Evolutionary conservation across 2,888 invertebrate species (phyloP).

Genomic region (Hirtodrosophila histrioides): DNA sequence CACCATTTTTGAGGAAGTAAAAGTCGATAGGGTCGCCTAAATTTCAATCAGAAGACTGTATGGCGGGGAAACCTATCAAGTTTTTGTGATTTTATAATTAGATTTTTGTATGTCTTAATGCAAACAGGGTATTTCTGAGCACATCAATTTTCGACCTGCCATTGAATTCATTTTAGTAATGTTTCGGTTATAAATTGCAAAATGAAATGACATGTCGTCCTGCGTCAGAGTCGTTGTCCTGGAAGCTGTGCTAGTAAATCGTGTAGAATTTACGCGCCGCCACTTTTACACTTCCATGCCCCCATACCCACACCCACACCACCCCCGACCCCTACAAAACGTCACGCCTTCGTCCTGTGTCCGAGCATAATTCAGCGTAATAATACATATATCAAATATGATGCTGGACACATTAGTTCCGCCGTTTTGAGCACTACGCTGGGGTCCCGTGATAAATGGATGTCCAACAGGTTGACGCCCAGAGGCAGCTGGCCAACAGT

Average conservation of each 20-base stretch:
- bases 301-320: background rate
- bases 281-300: constrained; percentile 33
- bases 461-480: constrained; percentile 62
- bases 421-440: constrained; percentile 59
- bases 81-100: no score
- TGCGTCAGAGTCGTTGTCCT: constrained; percentile 39
- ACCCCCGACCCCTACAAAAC: no score
- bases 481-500: constrained; percentile 8
- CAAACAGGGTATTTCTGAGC: background rate
- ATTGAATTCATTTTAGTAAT: constrained; percentile 6
- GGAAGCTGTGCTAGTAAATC: constrained; percentile 45
- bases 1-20: no score
- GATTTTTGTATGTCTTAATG: no score
- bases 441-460: constrained; percentile 57
- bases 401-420: constrained; percentile 72
- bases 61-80: no score
- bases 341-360: constrained; percentile 22
- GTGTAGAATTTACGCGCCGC: constrained; percentile 53
- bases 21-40: no score
- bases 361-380: constrained; percentile 45
- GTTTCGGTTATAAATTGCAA: constrained; percentile 57
- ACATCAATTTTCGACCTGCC: rapidly evolving
- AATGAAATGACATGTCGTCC: constrained; percentile 51
- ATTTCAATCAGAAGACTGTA: no score
- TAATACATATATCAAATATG: constrained; percentile 72